phyloP scores from a whole-genome alignment of 2,888 invertebrate species.

The Chymomyza procnemis region DNA sequence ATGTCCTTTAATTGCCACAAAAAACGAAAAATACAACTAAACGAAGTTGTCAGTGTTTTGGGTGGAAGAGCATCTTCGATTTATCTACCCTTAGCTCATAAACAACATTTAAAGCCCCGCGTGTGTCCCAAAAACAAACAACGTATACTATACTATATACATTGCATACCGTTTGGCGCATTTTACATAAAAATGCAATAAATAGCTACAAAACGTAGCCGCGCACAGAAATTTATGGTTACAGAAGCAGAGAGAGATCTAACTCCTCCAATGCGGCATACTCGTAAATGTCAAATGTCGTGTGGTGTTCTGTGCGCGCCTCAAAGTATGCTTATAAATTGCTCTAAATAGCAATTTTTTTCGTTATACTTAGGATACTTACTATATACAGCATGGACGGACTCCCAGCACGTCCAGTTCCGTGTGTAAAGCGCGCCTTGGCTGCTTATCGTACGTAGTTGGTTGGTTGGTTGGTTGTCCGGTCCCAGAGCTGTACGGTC shows the following conservation, averaged over 20 bases:
- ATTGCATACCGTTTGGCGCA: slow-evolving; percentile 36
- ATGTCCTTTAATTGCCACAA: slow-evolving; percentile 54
- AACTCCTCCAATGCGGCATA: slow-evolving; percentile 24
- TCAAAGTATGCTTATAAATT: slow-evolving; percentile 73
- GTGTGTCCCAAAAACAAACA: neutral
- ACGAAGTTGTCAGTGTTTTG: slow-evolving; percentile 32
- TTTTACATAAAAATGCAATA: slow-evolving; percentile 75
- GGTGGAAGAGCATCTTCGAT: slow-evolving; percentile 52
- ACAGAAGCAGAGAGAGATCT: slow-evolving; percentile 1
- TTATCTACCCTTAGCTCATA: slow-evolving; percentile 48
- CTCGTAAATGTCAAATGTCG: slow-evolving; percentile 67
- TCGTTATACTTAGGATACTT: slow-evolving; percentile 12
- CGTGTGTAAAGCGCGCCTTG: neutral
- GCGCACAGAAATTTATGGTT: slow-evolving; percentile 58
- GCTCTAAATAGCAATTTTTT: slow-evolving; percentile 65
- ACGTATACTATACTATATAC: slow-evolving; percentile 49
- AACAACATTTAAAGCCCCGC: slow-evolving; percentile 53
- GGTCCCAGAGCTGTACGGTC: neutral
- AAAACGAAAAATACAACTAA: slow-evolving; percentile 16
- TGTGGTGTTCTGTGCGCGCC: slow-evolving; percentile 42
- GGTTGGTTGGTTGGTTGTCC: neutral
- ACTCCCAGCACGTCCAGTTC: slow-evolving; percentile 16
- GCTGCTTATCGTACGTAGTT: slow-evolving; percentile 39
- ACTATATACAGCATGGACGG: slow-evolving; percentile 14
- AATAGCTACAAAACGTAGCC: slow-evolving; percentile 59